These are phyloP conservation scores for Paedocypris sp. DNA, from an alignment of 2,113 vertebrate genomes.

Conservation along the genomic window DNA sequence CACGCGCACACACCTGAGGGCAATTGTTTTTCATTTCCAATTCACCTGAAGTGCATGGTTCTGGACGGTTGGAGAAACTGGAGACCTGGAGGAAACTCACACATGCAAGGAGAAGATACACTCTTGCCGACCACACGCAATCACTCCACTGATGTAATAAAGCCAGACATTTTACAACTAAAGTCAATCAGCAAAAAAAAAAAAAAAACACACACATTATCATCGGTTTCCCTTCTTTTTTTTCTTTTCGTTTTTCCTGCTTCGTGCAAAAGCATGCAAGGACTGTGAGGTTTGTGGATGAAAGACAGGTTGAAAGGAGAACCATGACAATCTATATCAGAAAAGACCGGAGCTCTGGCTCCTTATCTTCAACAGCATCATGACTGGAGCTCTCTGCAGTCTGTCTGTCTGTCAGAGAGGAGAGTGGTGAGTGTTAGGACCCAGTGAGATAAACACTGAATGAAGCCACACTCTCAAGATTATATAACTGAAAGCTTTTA, in stretches of 20 bases:
- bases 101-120: too few species aligned
- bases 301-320: slow-evolving; percentile 51
- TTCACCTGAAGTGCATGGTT: too few species aligned
- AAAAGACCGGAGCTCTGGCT: slow-evolving; percentile 50
- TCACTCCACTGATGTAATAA: too few species aligned
- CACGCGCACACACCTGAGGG: too few species aligned
- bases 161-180: too few species aligned
- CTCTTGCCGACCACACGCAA: too few species aligned
- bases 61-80: too few species aligned
- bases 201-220: too few species aligned
- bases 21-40: too few species aligned
- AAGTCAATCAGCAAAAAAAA: too few species aligned
- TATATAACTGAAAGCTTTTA: slow-evolving; percentile 3
- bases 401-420: slow-evolving; percentile 23
- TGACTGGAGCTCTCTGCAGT: slow-evolving; percentile 54
- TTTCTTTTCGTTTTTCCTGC: slow-evolving; percentile 34
- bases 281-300: slow-evolving; percentile 47
- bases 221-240: too few species aligned
- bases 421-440: neutral
- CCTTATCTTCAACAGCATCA: slow-evolving; percentile 41
- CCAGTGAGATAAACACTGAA: slow-evolving; percentile 7
- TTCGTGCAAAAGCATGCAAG: slow-evolving; percentile 39
- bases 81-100: too few species aligned
- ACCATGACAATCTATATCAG: slow-evolving; percentile 66
- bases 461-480: slow-evolving; percentile 4